Evolutionary conservation across 2,888 invertebrate species (phyloP), one percentile per base, ranked within the genome.

Genomic region (Phoronis australis): DNA sequence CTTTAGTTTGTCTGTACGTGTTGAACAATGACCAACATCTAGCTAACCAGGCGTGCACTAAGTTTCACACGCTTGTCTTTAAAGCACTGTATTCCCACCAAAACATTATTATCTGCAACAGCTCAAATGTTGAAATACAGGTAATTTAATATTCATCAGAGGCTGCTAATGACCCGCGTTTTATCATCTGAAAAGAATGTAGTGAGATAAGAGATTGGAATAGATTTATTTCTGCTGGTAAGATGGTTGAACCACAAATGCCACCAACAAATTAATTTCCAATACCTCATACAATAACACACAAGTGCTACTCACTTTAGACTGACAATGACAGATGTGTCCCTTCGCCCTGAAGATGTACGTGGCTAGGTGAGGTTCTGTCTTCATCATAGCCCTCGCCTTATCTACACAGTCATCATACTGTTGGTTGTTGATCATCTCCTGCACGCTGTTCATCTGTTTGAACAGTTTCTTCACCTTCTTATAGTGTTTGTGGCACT

Each of bases 401-500:
- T 84, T 81, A 20, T 59, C 50, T 6, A 77, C 49, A 62, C 78
- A 78, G 12, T 71, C 73, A 1, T 66, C 66, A 59, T 67, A 76
- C 3, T 66, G 47, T 44, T 68, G 55, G 5, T 62, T 53, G 42
- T 73, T 67, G n/a, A 70, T 66, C 1, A 65, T 53, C 31, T 75
- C 72, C 48, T 91, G 73, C 1, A 68, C 66, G 12, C 59, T 51
- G 4, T 65, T 53, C 44, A 78, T 55, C 50, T 85, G 80, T 72
- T 92, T 93, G 59, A 89, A 90, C 15, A 99, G 83, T 74, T 95
- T 94, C 75, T 94, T 94, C 27, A 97, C 81, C 74, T 89, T 90
- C 77, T 97, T 99, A 80, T 99, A 99, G 69, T 94, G 87, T 21
- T 89, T 86, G 78, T 94, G 94, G 78, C 97, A 99, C 65, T 87